Base-by-base conservation (phyloP, 1,140 invertebrate species). In the Grapholita molesta region DNA sequence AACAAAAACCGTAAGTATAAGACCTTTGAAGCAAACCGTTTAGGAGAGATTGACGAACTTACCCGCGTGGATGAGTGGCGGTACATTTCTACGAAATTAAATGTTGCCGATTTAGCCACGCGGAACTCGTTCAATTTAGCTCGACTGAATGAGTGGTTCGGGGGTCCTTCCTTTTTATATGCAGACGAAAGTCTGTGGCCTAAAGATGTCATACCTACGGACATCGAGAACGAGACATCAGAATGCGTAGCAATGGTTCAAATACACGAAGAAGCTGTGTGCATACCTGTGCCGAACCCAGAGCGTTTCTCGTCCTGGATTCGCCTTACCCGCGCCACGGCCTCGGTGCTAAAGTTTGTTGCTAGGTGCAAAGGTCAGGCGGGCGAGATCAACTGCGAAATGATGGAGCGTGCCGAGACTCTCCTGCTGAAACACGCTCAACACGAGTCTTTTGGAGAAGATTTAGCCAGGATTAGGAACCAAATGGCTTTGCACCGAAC, bases 1-100 rank as follows among this genome's bases (percentile, higher is more conserved):
- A 66, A 66, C 23, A 15, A 66, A 12, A 42, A 15, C 5, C 64
- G 64, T 7, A 18, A 12, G 2, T 67, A 67, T 18, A 53, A 67
- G 4, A 57, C 18, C 1, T 67, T 67, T n/a, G 18, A 15, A 1
- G 66, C 66, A 0, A 85, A 91, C 70, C 55, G 88, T 15, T 68
- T 92, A 2, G 66, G 70, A 4, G 75, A 86, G 70, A 92, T 92
- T 6, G 72, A 81, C 1, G 69, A 75, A 2, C 7, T 66, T 0
- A 73, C 80, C 0, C 9, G 68, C 15, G 18, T n/a, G 0, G 12
- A 21, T 0, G 74, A 81, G 25, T 83, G 77, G 77, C 55, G 67
- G 15, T 83, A 73, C 71, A 33, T 78, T 28, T 70, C 79, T 1
- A 70, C 73, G 0, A 48, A 71, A 15, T 38, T 70, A 18, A 83